Evolutionary conservation across 1,140 invertebrate genomes (phyloP).

Genomic region (Drosophila pandora): DNA sequence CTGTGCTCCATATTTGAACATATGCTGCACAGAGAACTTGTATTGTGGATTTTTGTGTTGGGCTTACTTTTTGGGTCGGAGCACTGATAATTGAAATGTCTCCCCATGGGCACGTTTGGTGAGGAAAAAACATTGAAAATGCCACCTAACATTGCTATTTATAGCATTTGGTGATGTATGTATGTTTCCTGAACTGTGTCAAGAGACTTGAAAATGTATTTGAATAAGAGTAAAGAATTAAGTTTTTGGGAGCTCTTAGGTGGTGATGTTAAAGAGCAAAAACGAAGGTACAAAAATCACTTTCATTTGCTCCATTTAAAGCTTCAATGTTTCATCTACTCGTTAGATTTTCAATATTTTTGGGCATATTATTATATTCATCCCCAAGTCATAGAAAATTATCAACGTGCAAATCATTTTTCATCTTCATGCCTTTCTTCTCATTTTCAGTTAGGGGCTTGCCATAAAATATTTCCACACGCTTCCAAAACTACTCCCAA

Average conservation of each 20-base stretch:
- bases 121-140: slow-evolving; percentile 10
- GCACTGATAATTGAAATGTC: slow-evolving; percentile 77
- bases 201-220: not conserved
- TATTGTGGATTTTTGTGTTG: slow-evolving; percentile 31
- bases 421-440: slow-evolving; percentile 26
- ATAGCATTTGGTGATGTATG: slow-evolving; percentile 10
- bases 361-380: slow-evolving; percentile 33
- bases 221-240: not conserved
- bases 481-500: slow-evolving; percentile 51
- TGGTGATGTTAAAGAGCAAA: not conserved
- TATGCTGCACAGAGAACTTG: slow-evolving; percentile 45
- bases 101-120: slow-evolving; percentile 57
- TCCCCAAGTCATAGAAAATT: slow-evolving; percentile 23
- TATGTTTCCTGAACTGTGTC: not conserved
- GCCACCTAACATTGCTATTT: slow-evolving; percentile 10
- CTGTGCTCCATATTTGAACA: slow-evolving; percentile 67
- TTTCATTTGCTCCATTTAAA: not conserved
- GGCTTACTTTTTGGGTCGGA: slow-evolving; percentile 39
- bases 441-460: slow-evolving; percentile 33
- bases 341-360: slow-evolving; percentile 3
- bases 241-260: too few relatives aligned
- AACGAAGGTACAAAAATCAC: too few relatives aligned
- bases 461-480: slow-evolving; percentile 53
- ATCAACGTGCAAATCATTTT: slow-evolving; percentile 42
- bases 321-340: not conserved